Evolutionary conservation across 2,888 invertebrate species (phyloP).

Genomic region (Drosophila borborema): DNA sequence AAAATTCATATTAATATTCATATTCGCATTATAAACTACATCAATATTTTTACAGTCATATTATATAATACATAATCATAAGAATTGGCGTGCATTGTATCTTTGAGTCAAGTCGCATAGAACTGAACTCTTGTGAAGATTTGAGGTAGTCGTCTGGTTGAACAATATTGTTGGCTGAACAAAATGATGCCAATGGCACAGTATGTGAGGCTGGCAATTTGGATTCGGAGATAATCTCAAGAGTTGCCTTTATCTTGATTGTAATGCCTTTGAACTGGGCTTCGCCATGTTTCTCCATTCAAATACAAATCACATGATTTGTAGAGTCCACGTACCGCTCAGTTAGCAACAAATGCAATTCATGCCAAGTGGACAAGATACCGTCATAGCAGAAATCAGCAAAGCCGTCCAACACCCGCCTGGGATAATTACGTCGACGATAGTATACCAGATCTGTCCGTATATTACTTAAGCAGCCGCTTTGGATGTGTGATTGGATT

Average conservation of each 20-base stretch:
- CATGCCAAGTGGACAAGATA: neutral
- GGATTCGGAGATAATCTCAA: slow-evolving; percentile 84
- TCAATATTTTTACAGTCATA: slow-evolving; percentile 13
- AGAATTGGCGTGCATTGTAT: slow-evolving; percentile 28
- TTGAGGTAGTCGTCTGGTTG: slow-evolving; percentile 29
- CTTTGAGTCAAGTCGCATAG: slow-evolving; percentile 48
- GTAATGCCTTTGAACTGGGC: slow-evolving; percentile 84
- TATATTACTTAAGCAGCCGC: slow-evolving; percentile 17
- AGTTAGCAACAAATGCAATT: neutral
- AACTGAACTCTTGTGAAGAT: slow-evolving; percentile 57
- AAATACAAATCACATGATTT: slow-evolving; percentile 87
- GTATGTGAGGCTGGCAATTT: slow-evolving; percentile 17
- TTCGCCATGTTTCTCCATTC: slow-evolving; percentile 79
- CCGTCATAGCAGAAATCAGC: slow-evolving; percentile 45
- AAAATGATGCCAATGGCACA: slow-evolving; percentile 52
- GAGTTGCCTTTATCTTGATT: slow-evolving; percentile 86
- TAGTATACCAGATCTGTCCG: slow-evolving; percentile 37
- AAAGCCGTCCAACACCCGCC: slow-evolving; percentile 38
- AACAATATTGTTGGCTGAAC: slow-evolving; percentile 34
- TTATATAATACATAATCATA: slow-evolving; percentile 19
- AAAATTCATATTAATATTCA: slow-evolving; percentile 4
- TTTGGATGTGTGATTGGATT: no score
- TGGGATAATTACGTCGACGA: neutral
- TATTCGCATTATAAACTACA: slow-evolving; percentile 26
- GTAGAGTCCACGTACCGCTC: no score